These are phyloP conservation scores for Cydia amplana DNA, from an alignment of 1,140 invertebrate genomes.

Conservation along the genomic window DNA sequence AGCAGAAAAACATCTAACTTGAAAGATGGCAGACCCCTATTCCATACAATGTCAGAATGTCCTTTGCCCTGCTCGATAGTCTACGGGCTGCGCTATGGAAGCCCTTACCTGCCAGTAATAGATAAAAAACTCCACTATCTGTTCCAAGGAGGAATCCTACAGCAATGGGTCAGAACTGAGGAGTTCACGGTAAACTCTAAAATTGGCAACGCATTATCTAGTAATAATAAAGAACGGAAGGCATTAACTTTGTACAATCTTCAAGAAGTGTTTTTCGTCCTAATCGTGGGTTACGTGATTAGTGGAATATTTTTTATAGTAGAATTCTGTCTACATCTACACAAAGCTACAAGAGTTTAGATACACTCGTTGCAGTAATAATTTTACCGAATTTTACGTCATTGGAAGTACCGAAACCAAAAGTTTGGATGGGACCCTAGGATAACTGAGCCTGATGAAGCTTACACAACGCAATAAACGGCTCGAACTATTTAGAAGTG, in stretches of 20 bases:
- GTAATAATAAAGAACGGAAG: constrained; percentile 56
- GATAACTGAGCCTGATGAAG: too few relatives aligned
- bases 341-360: constrained; percentile 15
- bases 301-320: constrained; percentile 53
- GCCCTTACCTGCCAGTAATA: constrained; percentile 61
- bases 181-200: constrained; percentile 47
- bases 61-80: constrained; percentile 68
- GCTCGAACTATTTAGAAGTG: too few relatives aligned
- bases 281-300: constrained; percentile 51
- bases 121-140: constrained; percentile 59
- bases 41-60: constrained; percentile 60
- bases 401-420: too few relatives aligned
- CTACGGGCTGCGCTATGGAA: constrained; percentile 67
- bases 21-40: constrained; percentile 60
- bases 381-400: too few relatives aligned
- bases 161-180: constrained; percentile 63
- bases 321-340: constrained; percentile 44
- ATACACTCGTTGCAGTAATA: background rate
- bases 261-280: constrained; percentile 60
- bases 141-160: constrained; percentile 63
- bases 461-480: too few relatives aligned
- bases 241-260: constrained; percentile 55
- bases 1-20: constrained; percentile 58
- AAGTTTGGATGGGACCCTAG: too few relatives aligned
- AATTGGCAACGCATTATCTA: constrained; percentile 38